Percentiles rank a stretch among this genome's conserved stretches.
These are phyloP conservation scores for Linyphia triangularis DNA, from an alignment of 2,888 invertebrate species.

Conservation along the genomic window DNA sequence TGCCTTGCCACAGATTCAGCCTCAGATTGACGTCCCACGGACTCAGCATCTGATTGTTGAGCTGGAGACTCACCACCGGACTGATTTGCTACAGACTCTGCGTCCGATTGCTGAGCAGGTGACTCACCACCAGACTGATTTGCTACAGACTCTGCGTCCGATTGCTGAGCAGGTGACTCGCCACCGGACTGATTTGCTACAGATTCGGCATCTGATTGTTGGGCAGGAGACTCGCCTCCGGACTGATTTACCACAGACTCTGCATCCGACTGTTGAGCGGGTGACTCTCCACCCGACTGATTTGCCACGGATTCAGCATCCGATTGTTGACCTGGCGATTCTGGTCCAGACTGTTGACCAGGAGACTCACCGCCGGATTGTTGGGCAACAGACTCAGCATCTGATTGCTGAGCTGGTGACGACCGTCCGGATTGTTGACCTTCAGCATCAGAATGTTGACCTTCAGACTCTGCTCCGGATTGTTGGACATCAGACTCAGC, in stretches of 20 bases:
- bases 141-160: conserved; percentile 20
- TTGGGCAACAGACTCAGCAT: conserved; percentile 4
- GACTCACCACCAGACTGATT: background rate
- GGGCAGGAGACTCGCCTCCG: background rate
- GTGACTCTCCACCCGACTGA: conserved; percentile 10
- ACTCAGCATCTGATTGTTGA: conserved; percentile 15
- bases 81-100: background rate
- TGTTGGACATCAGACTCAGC: conserved; percentile 17
- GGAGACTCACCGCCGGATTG: conserved; percentile 22
- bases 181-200: conserved; percentile 14
- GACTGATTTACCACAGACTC: conserved; percentile 17
- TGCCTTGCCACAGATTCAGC: conserved; percentile 3
- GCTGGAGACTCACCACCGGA: background rate
- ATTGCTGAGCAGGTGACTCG: conserved; percentile 6
- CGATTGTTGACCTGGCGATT: conserved; percentile 28
- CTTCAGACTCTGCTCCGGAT: conserved; percentile 45
- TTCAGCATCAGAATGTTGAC: conserved; percentile 43
- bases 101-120: background rate
- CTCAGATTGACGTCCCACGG: conserved; percentile 3
- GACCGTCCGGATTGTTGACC: conserved; percentile 14
- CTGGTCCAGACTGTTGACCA: conserved; percentile 22
- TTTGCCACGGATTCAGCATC: conserved; percentile 32
- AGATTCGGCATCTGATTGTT: conserved; percentile 29
- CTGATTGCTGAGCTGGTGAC: too few relatives aligned
- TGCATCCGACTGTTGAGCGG: conserved; percentile 20